Evolutionary conservation across 1,140 invertebrate genomes (phyloP), one percentile per base, ranked within the genome.

Genomic region (Heliconius nattereri): DNA sequence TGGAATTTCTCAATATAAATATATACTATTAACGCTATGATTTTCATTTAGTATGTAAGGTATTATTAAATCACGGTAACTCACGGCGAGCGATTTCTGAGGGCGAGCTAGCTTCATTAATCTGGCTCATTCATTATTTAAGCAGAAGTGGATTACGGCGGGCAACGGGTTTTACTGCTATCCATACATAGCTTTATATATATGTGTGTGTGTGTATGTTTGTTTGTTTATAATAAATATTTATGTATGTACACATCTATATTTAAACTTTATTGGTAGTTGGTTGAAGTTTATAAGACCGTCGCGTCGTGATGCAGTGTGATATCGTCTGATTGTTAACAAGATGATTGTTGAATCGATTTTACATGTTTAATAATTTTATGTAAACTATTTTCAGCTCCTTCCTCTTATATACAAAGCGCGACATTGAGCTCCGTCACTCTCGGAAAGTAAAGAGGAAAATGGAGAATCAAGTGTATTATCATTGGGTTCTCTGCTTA

Each of bases 121-220:
- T 78, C 77, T 19, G 9, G 77, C 70, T 78, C 78, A 54, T 78
- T 78, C 73, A 78, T 78, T 78, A 78, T 78, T 78, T 74, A 78
- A 74, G 72, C 57, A 70, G 29, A 26, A 40, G 40, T 57, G 60
- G 78, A 79, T 79, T 79, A 79, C 37, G 60, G 8, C 35, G 23
- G n/a, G 32, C 37, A 40, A 66, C 78, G 73, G 78, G 71, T 79
- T 75, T 79, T 75, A 79, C 70, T 26, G 32, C 78, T 60, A 32
- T 45, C 52, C 73, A 49, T 0, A 6, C 32, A 35, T 29, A 16
- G 11, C 35, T 20, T n/a, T 66, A 29, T 66, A 16, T 29, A 13
- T 66, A 13, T 29, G 60, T 60, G 11, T 60, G 23, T 29, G 26
- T 66, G 13, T 29, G 60, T 60, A 23, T 60, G 23, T 60, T 60